Evolutionary conservation across 2,888 invertebrate genomes (phyloP).

Genomic region (Onchidella celtica): DNA sequence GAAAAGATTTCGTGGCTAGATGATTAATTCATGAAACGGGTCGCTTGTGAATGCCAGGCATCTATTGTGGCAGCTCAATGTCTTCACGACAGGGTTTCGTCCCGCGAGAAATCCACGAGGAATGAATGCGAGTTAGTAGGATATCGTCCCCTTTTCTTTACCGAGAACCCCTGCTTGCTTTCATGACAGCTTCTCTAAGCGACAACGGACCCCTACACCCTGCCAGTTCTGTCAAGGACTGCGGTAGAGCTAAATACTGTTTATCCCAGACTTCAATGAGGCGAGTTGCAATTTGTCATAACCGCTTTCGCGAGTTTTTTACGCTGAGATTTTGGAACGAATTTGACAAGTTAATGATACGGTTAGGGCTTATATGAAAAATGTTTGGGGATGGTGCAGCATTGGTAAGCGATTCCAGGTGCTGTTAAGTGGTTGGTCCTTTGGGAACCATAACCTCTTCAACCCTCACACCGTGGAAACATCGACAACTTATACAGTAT

Average conservation of each 20-base stretch:
- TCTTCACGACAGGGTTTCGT: constrained; percentile 34
- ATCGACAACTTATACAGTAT: too few species aligned
- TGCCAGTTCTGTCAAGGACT: neutral
- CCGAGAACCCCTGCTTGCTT: constrained; percentile 18
- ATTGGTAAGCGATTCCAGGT: neutral
- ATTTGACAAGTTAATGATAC: constrained; percentile 33
- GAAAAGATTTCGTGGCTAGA: constrained; percentile 39
- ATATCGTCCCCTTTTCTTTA: constrained; percentile 18
- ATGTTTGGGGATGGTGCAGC: neutral
- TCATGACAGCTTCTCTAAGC: constrained; percentile 26
- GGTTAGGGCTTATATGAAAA: neutral
- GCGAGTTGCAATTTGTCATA: constrained; percentile 16
- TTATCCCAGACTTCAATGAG: constrained; percentile 6
- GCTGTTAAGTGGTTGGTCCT: neutral
- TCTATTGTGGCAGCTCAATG: constrained; percentile 24
- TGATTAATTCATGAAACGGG: constrained; percentile 48
- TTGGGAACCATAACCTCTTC: too few species aligned
- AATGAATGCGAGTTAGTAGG: constrained; percentile 42
- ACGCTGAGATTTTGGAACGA: neutral
- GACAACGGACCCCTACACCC: neutral
- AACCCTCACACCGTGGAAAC: too few species aligned
- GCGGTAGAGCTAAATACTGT: constrained; percentile 39
- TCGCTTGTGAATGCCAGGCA: constrained; percentile 38
- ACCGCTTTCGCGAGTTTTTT: neutral
- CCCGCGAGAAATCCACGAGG: constrained; percentile 32